A percentile compares a stretch with the other conserved stretches of the same genome.
These are phyloP conservation scores for Ethmia dodecea DNA, from an alignment of 2,888 invertebrate genomes.

Conservation along the genomic window DNA sequence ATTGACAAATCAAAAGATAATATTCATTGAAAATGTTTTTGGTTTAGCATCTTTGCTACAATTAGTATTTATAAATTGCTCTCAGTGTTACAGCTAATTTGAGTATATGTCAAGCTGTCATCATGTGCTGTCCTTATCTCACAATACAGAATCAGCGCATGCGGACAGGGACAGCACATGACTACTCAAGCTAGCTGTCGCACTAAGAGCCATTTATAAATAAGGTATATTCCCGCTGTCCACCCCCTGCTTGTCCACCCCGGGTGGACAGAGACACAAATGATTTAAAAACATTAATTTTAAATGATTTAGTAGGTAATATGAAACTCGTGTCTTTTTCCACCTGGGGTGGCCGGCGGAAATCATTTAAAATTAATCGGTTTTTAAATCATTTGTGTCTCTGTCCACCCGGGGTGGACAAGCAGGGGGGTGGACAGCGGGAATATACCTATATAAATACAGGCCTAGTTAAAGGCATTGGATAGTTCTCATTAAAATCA, in stretches of 20 bases:
- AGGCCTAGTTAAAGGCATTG: constrained; percentile 18
- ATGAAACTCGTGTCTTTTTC: too few relatives aligned
- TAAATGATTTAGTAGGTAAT: too few relatives aligned
- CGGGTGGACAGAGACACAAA: too few relatives aligned
- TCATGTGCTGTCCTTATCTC: constrained; percentile 16
- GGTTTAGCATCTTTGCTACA: constrained; percentile 13
- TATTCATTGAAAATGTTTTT: constrained; percentile 15
- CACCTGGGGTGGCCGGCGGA: too few relatives aligned
- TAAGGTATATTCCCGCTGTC: too few relatives aligned
- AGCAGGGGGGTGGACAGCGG: too few relatives aligned
- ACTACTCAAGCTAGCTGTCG: constrained; percentile 19
- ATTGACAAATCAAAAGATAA: constrained; percentile 13
- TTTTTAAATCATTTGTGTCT: too few relatives aligned
- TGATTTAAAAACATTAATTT: too few relatives aligned
- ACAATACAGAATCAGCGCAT: constrained; percentile 16
- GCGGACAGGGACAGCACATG: constrained; percentile 20
- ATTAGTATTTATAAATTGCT: constrained; percentile 17
- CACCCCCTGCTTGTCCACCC: too few relatives aligned
- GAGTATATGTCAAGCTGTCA: constrained; percentile 18
- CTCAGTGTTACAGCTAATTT: constrained; percentile 17
- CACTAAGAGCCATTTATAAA: constrained; percentile 18
- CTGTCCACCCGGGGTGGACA: too few relatives aligned
- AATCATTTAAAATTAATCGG: too few relatives aligned
- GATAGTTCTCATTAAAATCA: constrained; percentile 19
- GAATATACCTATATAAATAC: too few relatives aligned